Base-by-base conservation (phyloP, 2,113 vertebrate genomes). In the Chloroceryle aenea region DNA sequence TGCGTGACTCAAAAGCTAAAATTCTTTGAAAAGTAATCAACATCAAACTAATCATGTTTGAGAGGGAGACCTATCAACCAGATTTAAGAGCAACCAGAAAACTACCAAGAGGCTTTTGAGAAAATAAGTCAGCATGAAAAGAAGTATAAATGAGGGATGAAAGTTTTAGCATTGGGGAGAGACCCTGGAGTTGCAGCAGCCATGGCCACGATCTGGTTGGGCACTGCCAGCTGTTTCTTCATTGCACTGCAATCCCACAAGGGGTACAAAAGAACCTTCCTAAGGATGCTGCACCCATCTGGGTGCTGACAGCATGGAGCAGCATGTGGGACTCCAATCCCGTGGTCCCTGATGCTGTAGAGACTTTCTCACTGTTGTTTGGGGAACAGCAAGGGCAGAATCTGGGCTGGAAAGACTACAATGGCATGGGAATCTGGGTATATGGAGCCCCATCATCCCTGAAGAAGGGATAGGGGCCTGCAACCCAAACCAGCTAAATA, bases 211-310 rank as follows among this genome's bases (percentile, higher is more conserved):
- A 30, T 27, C 66, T 47, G 16, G 3, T 3, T 26, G 21, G 50
- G 27, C 19, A n/a, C 21, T 40, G 20, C 14, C 0, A 0, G 11
- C 40, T 56, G 10, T 27, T 53, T 30, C 40, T 18, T 40, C 21
- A 26, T 23, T 0, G 0, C 5, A 19, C 27, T 21, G 23, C 20
- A 52, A 22, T 14, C n/a, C 25, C 22, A 8, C 13, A 9, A 9
- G 10, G 11, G 6, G 4, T 30, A 34, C 2, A 9, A 43, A 86
- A 25, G 22, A 72, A 2, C 7, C 12, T 38, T 42, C 27, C 12
- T 30, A 67, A 58, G 12, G 11, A 6, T 58, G 5, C 10, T 72
- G 52, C 10, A n/a, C 7, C 29, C 15, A 7, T 1, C 21, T 52
- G 61, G 67, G 29, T 14, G 12, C 56, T 71, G 72, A 25, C 50